Conservation (phyloP, 2,888 invertebrate species). For the Cryptops parisi region DNA sequence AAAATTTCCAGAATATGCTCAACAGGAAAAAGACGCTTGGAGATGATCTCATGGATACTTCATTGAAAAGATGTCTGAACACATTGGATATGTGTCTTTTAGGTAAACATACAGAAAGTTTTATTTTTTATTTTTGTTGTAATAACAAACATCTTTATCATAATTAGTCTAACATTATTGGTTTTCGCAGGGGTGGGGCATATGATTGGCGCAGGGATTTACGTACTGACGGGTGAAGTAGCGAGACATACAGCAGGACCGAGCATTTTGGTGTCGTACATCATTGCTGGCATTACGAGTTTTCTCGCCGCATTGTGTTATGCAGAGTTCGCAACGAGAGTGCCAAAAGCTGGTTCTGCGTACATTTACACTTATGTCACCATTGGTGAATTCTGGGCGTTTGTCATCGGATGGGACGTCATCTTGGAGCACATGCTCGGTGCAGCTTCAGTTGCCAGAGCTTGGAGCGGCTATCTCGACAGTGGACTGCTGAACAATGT, state of each 20-base stretch:
- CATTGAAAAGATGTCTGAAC: slow-evolving; percentile 69
- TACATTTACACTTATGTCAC: slow-evolving; percentile 32
- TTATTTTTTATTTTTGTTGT: neutral
- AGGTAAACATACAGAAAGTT: slow-evolving; percentile 39
- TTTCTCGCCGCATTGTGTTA: slow-evolving; percentile 60
- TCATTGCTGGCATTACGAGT: slow-evolving; percentile 61
- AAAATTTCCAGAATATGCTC: neutral
- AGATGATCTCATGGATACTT: slow-evolving; percentile 47
- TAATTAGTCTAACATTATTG: neutral
- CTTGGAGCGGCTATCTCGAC: slow-evolving; percentile 62
- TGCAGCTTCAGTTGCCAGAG: slow-evolving; percentile 61
- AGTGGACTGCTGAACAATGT: slow-evolving; percentile 27
- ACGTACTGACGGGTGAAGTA: slow-evolving; percentile 74
- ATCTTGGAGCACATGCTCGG: slow-evolving; percentile 34
- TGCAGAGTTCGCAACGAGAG: slow-evolving; percentile 34
- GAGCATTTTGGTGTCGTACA: slow-evolving; percentile 50
- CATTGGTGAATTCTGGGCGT: slow-evolving; percentile 29
- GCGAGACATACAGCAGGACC: slow-evolving; percentile 68
- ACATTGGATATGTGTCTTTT: slow-evolving; percentile 80
- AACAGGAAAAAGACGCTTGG: slow-evolving; percentile 4
- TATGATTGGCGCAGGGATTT: slow-evolving; percentile 91
- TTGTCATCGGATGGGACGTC: slow-evolving; percentile 25
- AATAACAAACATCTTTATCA: neutral
- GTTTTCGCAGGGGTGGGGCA: slow-evolving; percentile 76
- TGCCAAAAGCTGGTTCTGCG: slow-evolving; percentile 31